Evolutionary conservation across 2,113 vertebrate genomes (phyloP).

Genomic region (Silurus glanis): DNA sequence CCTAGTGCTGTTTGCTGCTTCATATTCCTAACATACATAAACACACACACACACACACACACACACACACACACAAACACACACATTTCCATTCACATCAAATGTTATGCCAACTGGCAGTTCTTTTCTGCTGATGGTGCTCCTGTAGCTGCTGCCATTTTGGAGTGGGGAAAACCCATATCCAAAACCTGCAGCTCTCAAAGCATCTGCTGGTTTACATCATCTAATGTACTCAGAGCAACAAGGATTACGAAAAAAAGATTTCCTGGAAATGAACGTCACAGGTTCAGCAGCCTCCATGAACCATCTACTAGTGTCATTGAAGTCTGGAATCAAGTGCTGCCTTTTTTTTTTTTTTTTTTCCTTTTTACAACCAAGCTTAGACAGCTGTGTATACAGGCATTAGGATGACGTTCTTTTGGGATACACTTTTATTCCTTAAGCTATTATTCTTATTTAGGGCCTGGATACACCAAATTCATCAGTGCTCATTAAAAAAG

Average conservation of each 20-base stretch:
- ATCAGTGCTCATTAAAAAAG: background rate
- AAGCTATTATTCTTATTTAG: background rate
- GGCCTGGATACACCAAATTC: background rate
- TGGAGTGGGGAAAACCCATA: background rate
- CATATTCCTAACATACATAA: background rate
- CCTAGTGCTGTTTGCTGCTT: background rate
- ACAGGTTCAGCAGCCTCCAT: background rate
- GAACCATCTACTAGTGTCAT: background rate
- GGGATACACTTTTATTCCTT: background rate
- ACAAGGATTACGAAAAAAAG: background rate
- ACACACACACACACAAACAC: background rate
- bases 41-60: background rate
- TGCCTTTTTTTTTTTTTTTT: background rate
- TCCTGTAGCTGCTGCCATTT: background rate
- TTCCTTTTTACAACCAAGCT: background rate
- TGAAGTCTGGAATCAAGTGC: background rate
- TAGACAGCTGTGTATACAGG: background rate
- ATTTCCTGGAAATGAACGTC: background rate
- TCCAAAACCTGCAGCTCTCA: slow-evolving; percentile 12
- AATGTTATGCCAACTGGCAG: background rate
- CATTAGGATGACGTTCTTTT: background rate
- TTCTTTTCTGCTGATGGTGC: background rate
- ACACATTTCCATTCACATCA: background rate
- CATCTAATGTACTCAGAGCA: background rate
- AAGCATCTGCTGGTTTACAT: slow-evolving; percentile 4